Percentiles rank a stretch among this genome's conserved stretches.
These are phyloP conservation scores for Antheraea assamensis DNA, from an alignment of 2,888 invertebrate species.

Conservation along the genomic window DNA sequence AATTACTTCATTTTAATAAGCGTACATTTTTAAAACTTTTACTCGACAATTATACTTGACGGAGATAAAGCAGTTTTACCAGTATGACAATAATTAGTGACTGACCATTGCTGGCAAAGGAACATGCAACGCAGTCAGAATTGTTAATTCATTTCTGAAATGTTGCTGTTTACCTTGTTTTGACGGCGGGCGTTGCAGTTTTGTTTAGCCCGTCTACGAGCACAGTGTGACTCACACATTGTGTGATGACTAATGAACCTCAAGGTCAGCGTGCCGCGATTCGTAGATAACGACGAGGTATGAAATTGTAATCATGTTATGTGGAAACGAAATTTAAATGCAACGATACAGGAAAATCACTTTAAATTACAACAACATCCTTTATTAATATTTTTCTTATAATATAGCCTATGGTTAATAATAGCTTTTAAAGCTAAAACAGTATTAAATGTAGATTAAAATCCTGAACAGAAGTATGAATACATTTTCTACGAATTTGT, in stretches of 20 bases:
- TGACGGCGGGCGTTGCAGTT: slow-evolving; percentile 46
- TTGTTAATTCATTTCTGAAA: slow-evolving; percentile 27
- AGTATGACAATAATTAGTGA: slow-evolving; percentile 1
- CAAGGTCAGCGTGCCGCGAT: slow-evolving; percentile 47
- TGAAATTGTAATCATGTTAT: slow-evolving; percentile 15
- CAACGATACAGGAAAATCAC: neutral
- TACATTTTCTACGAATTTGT: neutral
- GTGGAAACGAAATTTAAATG: slow-evolving; percentile 1
- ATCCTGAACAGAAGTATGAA: too few species aligned
- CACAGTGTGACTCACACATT: slow-evolving; percentile 47
- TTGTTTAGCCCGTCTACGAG: slow-evolving; percentile 46
- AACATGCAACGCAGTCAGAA: slow-evolving; percentile 23
- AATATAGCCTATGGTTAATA: too few species aligned
- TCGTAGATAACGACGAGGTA: slow-evolving; percentile 31
- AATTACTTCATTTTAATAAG: slow-evolving; percentile 25
- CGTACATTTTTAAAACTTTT: neutral
- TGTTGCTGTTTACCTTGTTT: slow-evolving; percentile 44
- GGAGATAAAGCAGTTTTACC: slow-evolving; percentile 1
- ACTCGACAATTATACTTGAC: neutral
- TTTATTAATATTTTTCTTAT: too few species aligned
- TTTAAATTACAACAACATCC: neutral
- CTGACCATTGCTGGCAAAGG: slow-evolving; percentile 3
- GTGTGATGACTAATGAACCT: slow-evolving; percentile 38
- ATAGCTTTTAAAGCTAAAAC: neutral
- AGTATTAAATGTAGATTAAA: neutral